Evolutionary conservation across 2,888 invertebrate genomes (phyloP), one percentile per base, ranked within the genome.

Genomic region (Theodoxus fluviatilis): DNA sequence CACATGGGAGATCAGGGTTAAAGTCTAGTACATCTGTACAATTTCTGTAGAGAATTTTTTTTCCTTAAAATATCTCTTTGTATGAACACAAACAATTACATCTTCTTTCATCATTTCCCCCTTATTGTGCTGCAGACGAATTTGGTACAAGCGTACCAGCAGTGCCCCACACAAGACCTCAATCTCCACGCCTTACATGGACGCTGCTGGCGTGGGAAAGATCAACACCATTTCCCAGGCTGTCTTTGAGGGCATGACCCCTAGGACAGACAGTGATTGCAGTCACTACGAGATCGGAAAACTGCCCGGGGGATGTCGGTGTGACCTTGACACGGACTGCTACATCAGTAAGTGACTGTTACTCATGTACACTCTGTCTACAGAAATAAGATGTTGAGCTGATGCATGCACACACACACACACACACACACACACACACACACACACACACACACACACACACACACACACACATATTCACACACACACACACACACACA

Each of bases 141-240:
- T 86, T 0, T 87, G 88, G 87, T 88, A 84, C 74, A 83, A 82
- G 69, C 76, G 87, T 67, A 85, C 88, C 0, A 82, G 85, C 65
- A 81, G 83, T 28, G 79, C 80, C 35, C 87, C 87, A 0, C 81
- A 84, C 73, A 85, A 85, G 75, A 87, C 87, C 1, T 84, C 86
- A 12, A 86, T 87, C 59, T 88, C 87, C 9, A 87, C 87, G 3
- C 86, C 87, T 0, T 88, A 88, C 76, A 85, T 87, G 85, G 88
- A 88, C 74, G 84, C 87, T 18, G 87, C 87, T 2, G 88, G 88
- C 3, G 87, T 87, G 3, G 88, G 88, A 0, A 88, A 88, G 76
- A 87, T 88, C 71, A 85, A 86, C 71, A 88, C 87, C 3, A 86
- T 88, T 61, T 87, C 87, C 2, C 87, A 87, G 78, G 87, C 87